Evolutionary conservation across 2,888 invertebrate species (phyloP), one percentile per base, ranked within the genome.

Genomic region (Cylloceria caligata): DNA sequence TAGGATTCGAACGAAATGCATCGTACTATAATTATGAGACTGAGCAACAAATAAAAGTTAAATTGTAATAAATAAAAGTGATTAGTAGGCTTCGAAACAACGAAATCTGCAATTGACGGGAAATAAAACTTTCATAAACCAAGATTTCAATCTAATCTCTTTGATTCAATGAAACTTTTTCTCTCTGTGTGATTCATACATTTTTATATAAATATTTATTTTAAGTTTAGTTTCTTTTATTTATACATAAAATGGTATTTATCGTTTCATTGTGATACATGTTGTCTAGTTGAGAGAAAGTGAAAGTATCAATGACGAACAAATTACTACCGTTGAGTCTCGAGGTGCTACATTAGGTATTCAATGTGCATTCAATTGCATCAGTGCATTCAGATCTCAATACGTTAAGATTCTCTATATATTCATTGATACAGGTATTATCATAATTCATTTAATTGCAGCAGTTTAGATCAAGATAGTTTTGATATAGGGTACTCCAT

Each of bases 391-490:
- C 49, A 19, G 30, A n/a, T 67, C 49, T 19, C 47, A 19, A 34
- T 47, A 30, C n/a, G 42, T 19, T 67, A 13, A 19, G 24, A 55
- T 13, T 55, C 27, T 27, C 11, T 16, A 7, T 67, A 19, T 47
- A 47, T 49, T 13, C 45, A 67, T 49, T 49, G 67, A 67, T 49
- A 49, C 34, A 7, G 34, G 30, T n/a, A 47, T 67, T 67, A 67
- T 34, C 67, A 34, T 67, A 67, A 67, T 49, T 67, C 34, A 67
- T 67, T 49, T 47, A 67, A 67, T 67, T 34, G 49, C 34, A 67
- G 47, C 34, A n/a, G 65, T 47, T 67, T 67, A 49, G 49, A 67
- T 67, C 21, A 19, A 67, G 67, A 67, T 67, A 34, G 3, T 47
- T 16, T 13, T 49, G 19, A 67, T 49, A 11, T 34, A 47, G 16